Evolutionary conservation across 2,113 vertebrate genomes (phyloP).

Genomic region (Meles meles): DNA sequence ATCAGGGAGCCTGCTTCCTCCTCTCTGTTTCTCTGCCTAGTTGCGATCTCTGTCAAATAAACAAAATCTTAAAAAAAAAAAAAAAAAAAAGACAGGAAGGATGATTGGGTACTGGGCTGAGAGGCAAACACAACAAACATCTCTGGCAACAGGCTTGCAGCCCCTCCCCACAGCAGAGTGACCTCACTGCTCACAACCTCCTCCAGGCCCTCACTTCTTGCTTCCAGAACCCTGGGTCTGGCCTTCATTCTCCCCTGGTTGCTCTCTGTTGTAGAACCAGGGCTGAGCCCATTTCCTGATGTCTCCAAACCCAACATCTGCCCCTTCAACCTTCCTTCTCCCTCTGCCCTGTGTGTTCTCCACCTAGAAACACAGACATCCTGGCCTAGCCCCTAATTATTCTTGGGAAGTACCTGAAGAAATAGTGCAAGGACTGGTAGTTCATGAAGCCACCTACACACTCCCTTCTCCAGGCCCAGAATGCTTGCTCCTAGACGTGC

Average conservation of each 20-base stretch:
- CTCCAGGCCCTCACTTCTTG: no score
- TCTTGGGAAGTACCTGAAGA: neutral
- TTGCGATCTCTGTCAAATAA: neutral
- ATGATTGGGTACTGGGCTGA: neutral
- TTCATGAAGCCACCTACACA: neutral
- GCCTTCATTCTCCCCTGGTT: neutral
- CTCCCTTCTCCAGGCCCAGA: neutral
- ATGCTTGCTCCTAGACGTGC: neutral
- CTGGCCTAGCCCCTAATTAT: neutral
- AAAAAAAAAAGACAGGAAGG: neutral
- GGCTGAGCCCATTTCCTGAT: neutral
- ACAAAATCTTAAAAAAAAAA: neutral
- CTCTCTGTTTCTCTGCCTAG: no score
- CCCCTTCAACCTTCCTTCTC: neutral
- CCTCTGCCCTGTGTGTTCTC: neutral
- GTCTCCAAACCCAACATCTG: neutral
- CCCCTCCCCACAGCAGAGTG: neutral
- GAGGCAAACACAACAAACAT: neutral
- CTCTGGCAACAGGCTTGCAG: neutral
- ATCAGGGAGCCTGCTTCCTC: no score
- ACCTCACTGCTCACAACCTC: neutral
- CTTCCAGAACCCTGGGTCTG: neutral
- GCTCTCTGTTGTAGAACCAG: neutral
- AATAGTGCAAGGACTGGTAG: neutral
- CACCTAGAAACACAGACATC: neutral